Evolutionary conservation across 92 coral and sea anemone genomes (phyloP), one percentile per base, ranked within the genome.

Genomic region (Porites rus): DNA sequence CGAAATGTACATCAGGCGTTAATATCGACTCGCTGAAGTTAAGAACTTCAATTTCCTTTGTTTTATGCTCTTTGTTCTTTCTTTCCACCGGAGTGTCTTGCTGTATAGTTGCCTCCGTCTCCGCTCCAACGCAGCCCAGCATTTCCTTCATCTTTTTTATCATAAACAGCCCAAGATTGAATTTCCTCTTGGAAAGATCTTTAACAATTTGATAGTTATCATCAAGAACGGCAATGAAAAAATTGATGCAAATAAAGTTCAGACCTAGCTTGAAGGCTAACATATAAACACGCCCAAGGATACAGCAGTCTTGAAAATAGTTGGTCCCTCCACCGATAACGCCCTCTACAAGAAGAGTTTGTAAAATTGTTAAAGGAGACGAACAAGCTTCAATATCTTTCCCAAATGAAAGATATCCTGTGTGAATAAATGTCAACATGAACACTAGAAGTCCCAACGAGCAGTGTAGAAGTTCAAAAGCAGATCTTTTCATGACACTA

Each of bases 401-500:
- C 25, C 78, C 78, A 72, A 86, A 52, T 24, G n/a, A 43, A 70
- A 79, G 85, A 46, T 86, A 59, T 51, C 83, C 84, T 22, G 69
- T 25, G 18, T 75, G 83, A 65, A 54, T 59, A 69, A 78, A 65
- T 20, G 74, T 43, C 68, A 67, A 18, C 51, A 85, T 60, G 17
- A 58, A 85, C 8, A 63, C 53, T 21, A 50, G 17, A 38, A 58
- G 64, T 38, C 19, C 75, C 8, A 75, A 18, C 28, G 89, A 62
- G 76, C 81, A 75, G 75, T 79, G 20, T 10, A 67, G 51, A 22
- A 79, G 84, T 65, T 79, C 75, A 50, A 24, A 24, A 51, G 75
- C 65, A 20, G 74, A 79, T 51, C 65, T 28, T 65, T 79, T 52
- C 84, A 79, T 65, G 16, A 79, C 74, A 24, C 51, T 21, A 50